These are phyloP conservation scores for Silurus asotus DNA, from an alignment of 2,113 vertebrate genomes.

Conservation along the genomic window DNA sequence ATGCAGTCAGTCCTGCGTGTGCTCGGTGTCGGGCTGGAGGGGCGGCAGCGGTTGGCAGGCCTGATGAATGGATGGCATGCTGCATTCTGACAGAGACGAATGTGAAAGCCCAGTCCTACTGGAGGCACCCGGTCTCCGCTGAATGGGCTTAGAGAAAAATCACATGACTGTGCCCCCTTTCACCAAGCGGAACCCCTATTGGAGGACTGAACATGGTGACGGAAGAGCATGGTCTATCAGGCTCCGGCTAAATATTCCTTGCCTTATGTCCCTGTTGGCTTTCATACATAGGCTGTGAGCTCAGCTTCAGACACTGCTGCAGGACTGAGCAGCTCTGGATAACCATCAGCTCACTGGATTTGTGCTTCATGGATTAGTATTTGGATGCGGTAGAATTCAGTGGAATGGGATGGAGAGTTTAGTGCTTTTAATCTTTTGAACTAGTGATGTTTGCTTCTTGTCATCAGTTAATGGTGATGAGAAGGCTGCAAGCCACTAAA, in stretches of 20 bases:
- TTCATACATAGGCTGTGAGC: conserved; percentile 14
- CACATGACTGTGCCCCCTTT: conserved; percentile 63
- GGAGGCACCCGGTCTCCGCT: conserved; percentile 65
- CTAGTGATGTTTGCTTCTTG: conserved; percentile 21
- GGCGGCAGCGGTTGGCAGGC: conserved; percentile 72
- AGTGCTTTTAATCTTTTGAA: background rate
- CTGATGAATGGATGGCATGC: conserved; percentile 79
- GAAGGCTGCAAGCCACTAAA: conserved; percentile 11
- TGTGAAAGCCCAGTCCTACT: conserved; percentile 73
- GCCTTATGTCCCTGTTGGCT: conserved; percentile 34
- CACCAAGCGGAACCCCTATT: conserved; percentile 57
- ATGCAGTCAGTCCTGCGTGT: conserved; percentile 72
- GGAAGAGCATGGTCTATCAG: conserved; percentile 39
- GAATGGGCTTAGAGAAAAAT: conserved; percentile 63
- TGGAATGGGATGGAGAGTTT: conserved; percentile 24
- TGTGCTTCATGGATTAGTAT: conserved; percentile 47
- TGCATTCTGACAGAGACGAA: conserved; percentile 80
- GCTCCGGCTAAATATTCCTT: conserved; percentile 13
- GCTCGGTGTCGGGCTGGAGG: conserved; percentile 73
- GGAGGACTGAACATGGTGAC: conserved; percentile 54
- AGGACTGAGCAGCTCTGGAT: conserved; percentile 36
- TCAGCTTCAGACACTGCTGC: conserved; percentile 26
- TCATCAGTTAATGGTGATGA: conserved; percentile 27
- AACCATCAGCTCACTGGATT: conserved; percentile 49
- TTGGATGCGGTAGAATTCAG: conserved; percentile 32